A percentile compares a stretch with the other conserved stretches of the same genome.
Evolutionary conservation across 2,888 invertebrate species (phyloP).

Genomic region (Coleophora deauratella): DNA sequence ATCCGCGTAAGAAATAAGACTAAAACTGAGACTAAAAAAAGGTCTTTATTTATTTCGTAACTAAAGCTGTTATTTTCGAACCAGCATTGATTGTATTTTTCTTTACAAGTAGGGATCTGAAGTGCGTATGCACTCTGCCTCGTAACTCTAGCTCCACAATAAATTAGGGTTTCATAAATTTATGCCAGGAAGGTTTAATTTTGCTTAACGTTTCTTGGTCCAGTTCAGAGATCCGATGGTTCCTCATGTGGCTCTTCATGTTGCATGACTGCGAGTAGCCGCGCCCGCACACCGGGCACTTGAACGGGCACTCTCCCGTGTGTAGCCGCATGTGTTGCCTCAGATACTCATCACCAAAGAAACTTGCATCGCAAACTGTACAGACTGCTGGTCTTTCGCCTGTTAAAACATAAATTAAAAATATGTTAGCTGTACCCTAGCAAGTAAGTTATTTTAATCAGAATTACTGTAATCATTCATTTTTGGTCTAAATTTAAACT

Average conservation of each 20-base stretch:
- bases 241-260: constrained; percentile 64
- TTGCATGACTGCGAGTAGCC: constrained; percentile 65
- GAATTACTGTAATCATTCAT: too few species aligned
- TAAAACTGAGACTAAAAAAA: too few species aligned
- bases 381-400: constrained; percentile 61
- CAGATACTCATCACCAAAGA: constrained; percentile 59
- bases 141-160: too few species aligned
- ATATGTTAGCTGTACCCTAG: too few species aligned
- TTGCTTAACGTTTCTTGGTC: constrained; percentile 43
- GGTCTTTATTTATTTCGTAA: too few species aligned
- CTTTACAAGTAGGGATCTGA: too few species aligned
- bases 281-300: constrained; percentile 60
- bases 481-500: not conserved
- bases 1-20: too few species aligned
- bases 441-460: too few species aligned
- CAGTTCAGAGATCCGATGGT: constrained; percentile 54
- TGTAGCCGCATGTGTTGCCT: constrained; percentile 64
- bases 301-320: constrained; percentile 66
- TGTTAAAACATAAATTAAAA: constrained; percentile 30
- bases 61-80: too few species aligned
- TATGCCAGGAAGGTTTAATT: constrained; percentile 57
- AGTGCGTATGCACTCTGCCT: too few species aligned
- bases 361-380: constrained; percentile 47
- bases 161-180: constrained; percentile 40
- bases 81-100: too few species aligned